These are phyloP conservation scores for Drosophila mayri DNA, from an alignment of 1,140 invertebrate species.

Conservation along the genomic window DNA sequence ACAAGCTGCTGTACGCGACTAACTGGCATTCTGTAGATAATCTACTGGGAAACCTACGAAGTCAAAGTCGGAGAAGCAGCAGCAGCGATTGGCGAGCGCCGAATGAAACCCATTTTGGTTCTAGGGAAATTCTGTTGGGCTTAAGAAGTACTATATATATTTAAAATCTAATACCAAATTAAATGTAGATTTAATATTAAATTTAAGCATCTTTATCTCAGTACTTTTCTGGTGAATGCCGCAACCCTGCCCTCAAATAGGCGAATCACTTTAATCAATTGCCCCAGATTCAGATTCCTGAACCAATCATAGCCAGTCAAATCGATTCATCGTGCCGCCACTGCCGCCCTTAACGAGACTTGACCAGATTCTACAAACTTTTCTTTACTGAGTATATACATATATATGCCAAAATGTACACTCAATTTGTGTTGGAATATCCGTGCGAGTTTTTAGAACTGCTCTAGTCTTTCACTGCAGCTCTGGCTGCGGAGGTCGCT, in stretches of 20 bases:
- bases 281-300: slow-evolving; percentile 30
- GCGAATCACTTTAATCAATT: slow-evolving; percentile 63
- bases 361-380: background rate
- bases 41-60: slow-evolving; percentile 54
- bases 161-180: background rate
- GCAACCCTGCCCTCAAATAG: slow-evolving; percentile 61
- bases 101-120: background rate
- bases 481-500: background rate
- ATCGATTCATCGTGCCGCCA: slow-evolving; percentile 30
- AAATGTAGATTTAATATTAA: background rate
- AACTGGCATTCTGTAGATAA: slow-evolving; percentile 56
- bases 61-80: background rate
- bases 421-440: slow-evolving; percentile 3
- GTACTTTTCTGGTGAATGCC: background rate
- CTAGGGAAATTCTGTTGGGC: background rate
- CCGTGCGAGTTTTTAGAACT: background rate
- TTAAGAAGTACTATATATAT: background rate
- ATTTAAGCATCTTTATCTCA: background rate
- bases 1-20: slow-evolving; percentile 52
- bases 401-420: slow-evolving; percentile 2
- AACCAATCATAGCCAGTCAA: slow-evolving; percentile 14
- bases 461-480: too few species aligned
- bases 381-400: slow-evolving; percentile 1
- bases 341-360: slow-evolving; percentile 7
- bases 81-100: too few species aligned